Base-by-base conservation (phyloP, 1,140 invertebrate genomes). In the Trypoxylus dichotomus region DNA sequence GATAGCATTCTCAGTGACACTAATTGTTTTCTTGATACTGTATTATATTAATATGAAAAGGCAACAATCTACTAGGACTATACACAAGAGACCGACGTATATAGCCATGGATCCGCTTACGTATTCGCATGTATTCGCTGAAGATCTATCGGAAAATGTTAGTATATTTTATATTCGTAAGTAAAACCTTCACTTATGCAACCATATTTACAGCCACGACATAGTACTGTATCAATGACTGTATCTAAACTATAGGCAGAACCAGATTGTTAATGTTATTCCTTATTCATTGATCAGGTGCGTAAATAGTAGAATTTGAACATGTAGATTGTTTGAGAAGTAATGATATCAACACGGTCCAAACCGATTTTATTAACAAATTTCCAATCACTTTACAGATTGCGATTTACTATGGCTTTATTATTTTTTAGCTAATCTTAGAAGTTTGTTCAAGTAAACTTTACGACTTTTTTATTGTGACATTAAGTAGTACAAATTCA, bases 121-220 rank as follows among this genome's bases (percentile, higher is more conserved):
- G 21, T 68, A 68, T 68, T 68, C 60, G 24, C 60, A 68, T 11
- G 15, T 68, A 29, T 68, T 68, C 60, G 60, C 60, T 8, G 60
- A 68, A 24, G 60, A 68, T 24, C 6, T 7, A 7, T 68, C 27
- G 5, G 60, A 25, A 24, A 24, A 68, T n/a, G 60, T 68, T 25
- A 68, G 60, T 68, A 68, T 68, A 68, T 13, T 27, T 27, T 27
- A 15, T 68, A 29, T 29, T 63, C 19, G 21, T 68, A 5, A 10
- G 1, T 68, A 68, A 6, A 25, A 13, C 15, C 27, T 68, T 68
- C 27, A 25, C 60, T 68, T 68, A 68, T 68, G 60, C 60, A 68
- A 68, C 60, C 60, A 68, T 27, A 29, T 68, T 68, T 68, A 68
- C 60, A 68, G 60, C 60, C 21, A 68, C 60, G 60, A 68, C 60